phyloP scores from a whole-genome alignment of 2,888 invertebrate species.

The Phyllotreta cruciferae region DNA sequence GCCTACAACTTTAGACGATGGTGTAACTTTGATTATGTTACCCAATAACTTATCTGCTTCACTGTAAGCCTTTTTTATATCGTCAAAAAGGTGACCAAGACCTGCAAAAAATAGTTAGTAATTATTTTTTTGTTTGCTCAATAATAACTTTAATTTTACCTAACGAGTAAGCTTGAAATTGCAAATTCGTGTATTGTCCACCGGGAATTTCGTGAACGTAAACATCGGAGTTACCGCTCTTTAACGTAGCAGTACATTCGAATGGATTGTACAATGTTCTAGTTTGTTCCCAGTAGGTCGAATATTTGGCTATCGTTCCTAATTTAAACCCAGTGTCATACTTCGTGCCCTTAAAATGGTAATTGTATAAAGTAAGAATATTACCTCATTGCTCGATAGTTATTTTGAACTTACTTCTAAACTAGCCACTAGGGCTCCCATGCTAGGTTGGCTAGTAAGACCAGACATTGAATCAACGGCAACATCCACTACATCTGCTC shows the following conservation, averaged over 20 bases:
- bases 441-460: conserved; percentile 97
- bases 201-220: conserved; percentile 99
- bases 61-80: conserved; percentile 92
- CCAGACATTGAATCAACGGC: conserved; percentile 99
- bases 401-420: conserved; percentile 63
- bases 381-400: too few relatives aligned
- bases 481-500: conserved; percentile 96
- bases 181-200: conserved; percentile 98
- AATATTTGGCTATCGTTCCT: conserved; percentile 87
- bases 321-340: conserved; percentile 71
- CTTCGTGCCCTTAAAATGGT: conserved; percentile 54
- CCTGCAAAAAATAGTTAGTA: conserved; percentile 62
- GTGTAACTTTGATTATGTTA: conserved; percentile 98
- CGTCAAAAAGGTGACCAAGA: conserved; percentile 94
- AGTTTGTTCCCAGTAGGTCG: conserved; percentile 98
- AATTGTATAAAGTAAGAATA: neutral
- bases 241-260: conserved; percentile 97
- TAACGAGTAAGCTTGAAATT: conserved; percentile 98
- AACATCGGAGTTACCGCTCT: conserved; percentile 97
- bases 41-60: conserved; percentile 95
- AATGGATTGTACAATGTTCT: conserved; percentile 97
- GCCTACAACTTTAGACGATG: conserved; percentile 98
- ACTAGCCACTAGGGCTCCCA: conserved; percentile 98
- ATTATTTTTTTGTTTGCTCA: neutral
- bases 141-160: conserved; percentile 42